Base-by-base conservation (phyloP, 2,888 invertebrate species). In the Antheraea assamensis region DNA sequence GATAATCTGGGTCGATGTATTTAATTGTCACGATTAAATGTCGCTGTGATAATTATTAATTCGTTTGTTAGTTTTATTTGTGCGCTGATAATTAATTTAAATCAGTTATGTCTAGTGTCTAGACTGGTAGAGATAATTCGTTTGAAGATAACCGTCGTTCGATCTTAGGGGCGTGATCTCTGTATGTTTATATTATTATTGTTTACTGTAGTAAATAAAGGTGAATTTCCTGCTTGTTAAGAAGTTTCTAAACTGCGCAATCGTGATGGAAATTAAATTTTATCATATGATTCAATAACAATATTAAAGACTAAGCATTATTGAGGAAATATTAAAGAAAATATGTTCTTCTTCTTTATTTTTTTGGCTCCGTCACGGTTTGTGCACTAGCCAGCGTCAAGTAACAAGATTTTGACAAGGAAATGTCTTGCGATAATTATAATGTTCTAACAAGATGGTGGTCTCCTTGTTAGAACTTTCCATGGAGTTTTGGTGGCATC, bases 1-100 rank as follows among this genome's bases (percentile, higher is more conserved):
- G 52, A 49, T 47, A 30, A 71, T 71, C 49, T 71, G 35, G 68
- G 71, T 71, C 71, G 35, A 68, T 3, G 21, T n/a, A 35, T 35
- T 68, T 68, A 68, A 68, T 68, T 35, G n/a, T 10, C 21, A 8
- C 13, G n/a, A 31, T 30, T 68, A 68, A 35, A 68, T 35, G 31
- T 30, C 19, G 66, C 31, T 31, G n/a, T n/a, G 27, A 31, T 66
- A 66, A 58, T 10, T 31, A 66, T 58, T 31, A 31, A 66, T 66
- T 66, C 30, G 66, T 15, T 30, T 66, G 31, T 66, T 35, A 68
- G 35, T 68, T 8, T 68, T 35, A 68, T 68, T 68, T n/a, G n/a
- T n/a, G 35, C 68, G 68, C 24, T 21, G 35, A 10, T 68, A 35
- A 68, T 68, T 35, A 68, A 68, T 68, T 68, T 35, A 15, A n/a